Percentiles rank a stretch among this genome's conserved stretches.
These are phyloP conservation scores for Protobothrops mucrosquamatus DNA, from an alignment of 2,113 vertebrate species.

Conservation along the genomic window DNA sequence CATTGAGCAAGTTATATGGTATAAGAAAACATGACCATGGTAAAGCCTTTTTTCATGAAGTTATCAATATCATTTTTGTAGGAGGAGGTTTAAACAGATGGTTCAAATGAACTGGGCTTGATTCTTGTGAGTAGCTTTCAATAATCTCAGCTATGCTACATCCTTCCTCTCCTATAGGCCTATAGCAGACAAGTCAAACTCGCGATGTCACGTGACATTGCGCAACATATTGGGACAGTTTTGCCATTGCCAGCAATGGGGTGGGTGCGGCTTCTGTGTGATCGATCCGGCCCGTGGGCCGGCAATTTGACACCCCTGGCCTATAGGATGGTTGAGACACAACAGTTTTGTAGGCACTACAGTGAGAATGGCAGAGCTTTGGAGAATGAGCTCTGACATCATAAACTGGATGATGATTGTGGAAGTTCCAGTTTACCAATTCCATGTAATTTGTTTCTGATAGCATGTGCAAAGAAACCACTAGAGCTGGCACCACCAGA, in stretches of 20 bases:
- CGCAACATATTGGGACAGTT: too few relatives aligned
- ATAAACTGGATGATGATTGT: neutral
- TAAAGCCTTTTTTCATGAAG: neutral
- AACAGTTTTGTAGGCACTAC: neutral
- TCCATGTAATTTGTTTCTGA: neutral
- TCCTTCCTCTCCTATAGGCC: neutral
- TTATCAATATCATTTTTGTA: neutral
- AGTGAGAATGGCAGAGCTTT: neutral
- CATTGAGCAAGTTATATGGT: neutral
- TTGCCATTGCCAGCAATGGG: too few relatives aligned
- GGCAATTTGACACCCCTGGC: too few relatives aligned
- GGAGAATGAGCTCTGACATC: neutral
- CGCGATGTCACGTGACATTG: too few relatives aligned
- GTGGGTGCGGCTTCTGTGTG: too few relatives aligned
- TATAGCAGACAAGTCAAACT: too few relatives aligned
- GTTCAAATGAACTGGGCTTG: neutral
- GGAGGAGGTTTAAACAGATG: neutral
- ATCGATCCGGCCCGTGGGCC: accelerated
- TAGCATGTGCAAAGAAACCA: neutral
- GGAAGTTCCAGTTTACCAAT: neutral
- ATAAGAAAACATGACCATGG: neutral
- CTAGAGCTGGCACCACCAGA: neutral
- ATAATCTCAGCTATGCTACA: neutral
- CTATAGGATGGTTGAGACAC: neutral
- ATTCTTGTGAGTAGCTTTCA: neutral